Percentiles rank a stretch among this genome's conserved stretches.
These are phyloP conservation scores for Lethocerus indicus DNA, from an alignment of 1,140 invertebrate species.

Conservation along the genomic window DNA sequence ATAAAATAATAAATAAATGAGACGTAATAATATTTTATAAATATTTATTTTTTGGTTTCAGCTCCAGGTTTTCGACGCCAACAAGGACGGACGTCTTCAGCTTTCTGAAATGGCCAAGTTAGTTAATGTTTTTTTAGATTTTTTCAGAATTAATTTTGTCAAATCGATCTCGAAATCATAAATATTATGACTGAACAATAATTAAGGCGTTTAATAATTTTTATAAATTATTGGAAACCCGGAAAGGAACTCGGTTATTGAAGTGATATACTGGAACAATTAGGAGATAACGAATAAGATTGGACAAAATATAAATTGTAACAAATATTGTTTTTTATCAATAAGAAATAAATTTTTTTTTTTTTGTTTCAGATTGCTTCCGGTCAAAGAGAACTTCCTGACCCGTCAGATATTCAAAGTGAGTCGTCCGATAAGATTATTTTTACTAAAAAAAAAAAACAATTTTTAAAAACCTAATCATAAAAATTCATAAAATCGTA, in stretches of 20 bases:
- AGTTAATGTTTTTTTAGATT: slow-evolving; percentile 24
- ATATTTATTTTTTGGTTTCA: slow-evolving; percentile 30
- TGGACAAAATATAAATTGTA: background rate
- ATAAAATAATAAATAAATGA: too few relatives aligned
- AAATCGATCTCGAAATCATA: too few relatives aligned
- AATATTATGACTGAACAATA: background rate
- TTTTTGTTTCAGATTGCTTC: slow-evolving; percentile 60
- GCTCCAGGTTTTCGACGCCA: slow-evolving; percentile 86
- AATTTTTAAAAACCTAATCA: too few relatives aligned
- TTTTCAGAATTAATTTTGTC: too few relatives aligned
- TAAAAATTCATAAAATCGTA: too few relatives aligned
- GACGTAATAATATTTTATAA: too few relatives aligned
- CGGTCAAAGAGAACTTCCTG: slow-evolving; percentile 85
- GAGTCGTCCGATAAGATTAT: slow-evolving; percentile 30
- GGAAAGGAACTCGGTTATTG: background rate
- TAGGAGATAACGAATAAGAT: background rate
- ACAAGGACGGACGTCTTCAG: slow-evolving; percentile 82
- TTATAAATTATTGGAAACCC: background rate
- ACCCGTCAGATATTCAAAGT: slow-evolving; percentile 86
- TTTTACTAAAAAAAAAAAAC: too few relatives aligned
- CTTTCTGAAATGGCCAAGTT: slow-evolving; percentile 93
- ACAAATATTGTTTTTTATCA: slow-evolving; percentile 7
- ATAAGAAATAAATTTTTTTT: too few relatives aligned
- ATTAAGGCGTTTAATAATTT: background rate
- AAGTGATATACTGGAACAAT: background rate